A percentile compares a stretch with the other conserved stretches of the same genome.
phyloP scores from a whole-genome alignment of 2,888 invertebrate species.

The Cheilosia vulpina region DNA sequence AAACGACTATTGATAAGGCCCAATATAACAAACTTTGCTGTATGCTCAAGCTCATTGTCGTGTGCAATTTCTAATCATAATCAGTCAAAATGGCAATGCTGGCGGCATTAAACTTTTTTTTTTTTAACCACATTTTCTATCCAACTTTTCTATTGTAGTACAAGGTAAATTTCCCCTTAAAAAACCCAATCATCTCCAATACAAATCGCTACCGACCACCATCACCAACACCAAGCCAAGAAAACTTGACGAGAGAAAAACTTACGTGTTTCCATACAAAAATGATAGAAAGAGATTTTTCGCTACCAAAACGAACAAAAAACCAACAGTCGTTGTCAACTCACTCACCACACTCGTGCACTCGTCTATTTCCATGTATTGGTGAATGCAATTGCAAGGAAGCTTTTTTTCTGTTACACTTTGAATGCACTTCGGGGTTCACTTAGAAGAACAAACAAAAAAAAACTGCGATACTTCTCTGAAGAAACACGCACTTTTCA shows the following conservation, averaged over 20 bases:
- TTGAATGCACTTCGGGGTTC: conserved; percentile 43
- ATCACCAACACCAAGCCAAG: conserved; percentile 27
- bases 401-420: conserved; percentile 58
- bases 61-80: neutral
- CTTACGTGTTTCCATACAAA: conserved; percentile 30
- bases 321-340: neutral
- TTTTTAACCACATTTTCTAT: conserved; percentile 56
- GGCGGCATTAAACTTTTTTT: neutral
- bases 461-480: neutral
- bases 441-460: conserved; percentile 13
- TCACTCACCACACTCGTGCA: conserved; percentile 33
- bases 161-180: conserved; percentile 54
- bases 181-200: conserved; percentile 12
- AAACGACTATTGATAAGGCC: too few species aligned
- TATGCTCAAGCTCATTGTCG: neutral
- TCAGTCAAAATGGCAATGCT: neutral
- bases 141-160: conserved; percentile 51
- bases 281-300: conserved; percentile 47
- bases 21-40: too few species aligned
- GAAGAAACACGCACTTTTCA: conserved; percentile 22
- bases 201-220: conserved; percentile 5
- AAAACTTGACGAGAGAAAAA: conserved; percentile 64
- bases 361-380: neutral
- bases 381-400: conserved; percentile 47
- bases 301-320: conserved; percentile 6